phyloP scores from a whole-genome alignment of 2,888 invertebrate genomes.

The Argyresthia albistria region DNA sequence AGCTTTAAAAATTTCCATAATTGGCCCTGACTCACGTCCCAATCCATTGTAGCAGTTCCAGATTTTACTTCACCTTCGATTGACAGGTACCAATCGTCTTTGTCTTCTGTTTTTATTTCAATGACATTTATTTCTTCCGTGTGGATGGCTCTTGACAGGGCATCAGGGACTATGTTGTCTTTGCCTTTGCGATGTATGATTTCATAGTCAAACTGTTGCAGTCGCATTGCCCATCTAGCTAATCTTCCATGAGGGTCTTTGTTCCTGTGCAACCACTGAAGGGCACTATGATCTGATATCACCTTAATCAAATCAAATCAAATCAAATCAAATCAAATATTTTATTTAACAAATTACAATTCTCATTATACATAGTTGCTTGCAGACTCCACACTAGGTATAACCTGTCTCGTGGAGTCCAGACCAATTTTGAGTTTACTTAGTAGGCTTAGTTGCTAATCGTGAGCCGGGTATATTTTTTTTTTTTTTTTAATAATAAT shows the following conservation, averaged over 20 bases:
- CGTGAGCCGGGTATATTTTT: too few species aligned
- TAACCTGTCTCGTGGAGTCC: too few species aligned
- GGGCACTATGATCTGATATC: conserved; percentile 5
- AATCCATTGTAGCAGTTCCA: background rate
- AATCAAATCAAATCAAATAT: too few species aligned
- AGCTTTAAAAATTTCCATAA: conserved; percentile 8
- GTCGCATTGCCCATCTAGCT: conserved; percentile 10
- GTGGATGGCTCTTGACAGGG: background rate
- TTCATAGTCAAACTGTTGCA: conserved; percentile 12
- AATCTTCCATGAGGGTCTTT: conserved; percentile 12
- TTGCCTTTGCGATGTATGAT: conserved; percentile 8
- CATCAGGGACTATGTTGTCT: conserved; percentile 8
- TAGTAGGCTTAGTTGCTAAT: too few species aligned
- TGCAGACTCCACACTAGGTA: too few species aligned
- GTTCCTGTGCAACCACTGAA: conserved; percentile 9
- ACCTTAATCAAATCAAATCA: too few species aligned
- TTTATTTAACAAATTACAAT: too few species aligned
- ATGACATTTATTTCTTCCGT: background rate
- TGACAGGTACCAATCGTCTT: background rate
- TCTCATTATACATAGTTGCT: too few species aligned
- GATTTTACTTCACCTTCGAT: background rate
- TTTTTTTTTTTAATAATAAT: too few species aligned
- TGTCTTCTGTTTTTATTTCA: background rate
- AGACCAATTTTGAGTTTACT: too few species aligned
- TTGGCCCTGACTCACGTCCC: background rate